phyloP scores from a whole-genome alignment of 2,888 invertebrate genomes.

The Siphlonurus alternatus region DNA sequence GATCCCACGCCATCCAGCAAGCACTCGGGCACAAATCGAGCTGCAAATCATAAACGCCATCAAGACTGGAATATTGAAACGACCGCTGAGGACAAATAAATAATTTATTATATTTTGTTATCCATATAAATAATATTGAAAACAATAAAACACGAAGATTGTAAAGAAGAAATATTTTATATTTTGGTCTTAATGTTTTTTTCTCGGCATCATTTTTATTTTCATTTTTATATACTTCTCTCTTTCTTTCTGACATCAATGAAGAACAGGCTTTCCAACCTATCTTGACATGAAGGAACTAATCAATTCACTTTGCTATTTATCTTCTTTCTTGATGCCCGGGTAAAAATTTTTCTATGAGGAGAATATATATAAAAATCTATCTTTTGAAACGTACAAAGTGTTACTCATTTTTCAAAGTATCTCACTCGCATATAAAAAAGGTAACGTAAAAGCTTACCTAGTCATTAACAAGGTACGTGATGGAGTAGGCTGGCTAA shows the following conservation, averaged over 20 bases:
- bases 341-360: background rate
- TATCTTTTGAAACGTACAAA: background rate
- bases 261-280: background rate
- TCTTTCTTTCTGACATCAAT: background rate
- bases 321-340: background rate
- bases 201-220: background rate
- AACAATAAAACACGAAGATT: background rate
- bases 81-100: no score
- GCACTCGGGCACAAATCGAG: no score
- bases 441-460: background rate
- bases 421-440: no score
- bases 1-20: no score
- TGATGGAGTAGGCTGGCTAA: background rate
- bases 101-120: no score
- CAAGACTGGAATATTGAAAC: no score
- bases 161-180: background rate
- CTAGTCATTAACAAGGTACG: background rate
- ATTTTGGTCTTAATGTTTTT: background rate
- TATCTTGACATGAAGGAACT: background rate
- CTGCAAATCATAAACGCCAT: no score
- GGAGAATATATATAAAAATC: background rate
- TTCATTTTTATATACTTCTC: no score
- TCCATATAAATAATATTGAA: no score
- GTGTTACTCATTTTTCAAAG: background rate
- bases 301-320: background rate